A percentile compares a stretch with the other conserved stretches of the same genome.
These are phyloP conservation scores for Coptodon bakossiorum DNA, from an alignment of 2,113 vertebrate species.

Conservation along the genomic window DNA sequence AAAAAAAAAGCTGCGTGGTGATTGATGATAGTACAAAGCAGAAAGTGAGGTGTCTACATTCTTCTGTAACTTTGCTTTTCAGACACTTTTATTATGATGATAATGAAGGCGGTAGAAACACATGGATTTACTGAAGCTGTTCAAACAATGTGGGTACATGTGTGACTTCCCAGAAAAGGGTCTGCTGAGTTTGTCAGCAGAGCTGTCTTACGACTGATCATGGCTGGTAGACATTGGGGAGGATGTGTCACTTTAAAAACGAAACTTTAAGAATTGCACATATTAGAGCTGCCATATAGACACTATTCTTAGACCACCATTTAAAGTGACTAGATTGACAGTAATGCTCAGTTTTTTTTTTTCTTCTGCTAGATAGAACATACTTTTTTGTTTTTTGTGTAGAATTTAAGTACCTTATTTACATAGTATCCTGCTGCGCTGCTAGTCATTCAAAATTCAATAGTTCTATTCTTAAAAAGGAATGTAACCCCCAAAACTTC, in stretches of 20 bases:
- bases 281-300: background rate
- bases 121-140: constrained; percentile 34
- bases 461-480: background rate
- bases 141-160: constrained; percentile 26
- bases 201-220: constrained; percentile 22
- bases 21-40: constrained; percentile 70
- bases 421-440: background rate
- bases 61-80: constrained; percentile 57
- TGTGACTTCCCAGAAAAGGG: constrained; percentile 10
- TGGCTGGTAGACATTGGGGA: background rate
- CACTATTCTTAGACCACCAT: background rate
- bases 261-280: background rate
- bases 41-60: constrained; percentile 60
- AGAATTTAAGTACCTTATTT: background rate
- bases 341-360: background rate
- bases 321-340: background rate
- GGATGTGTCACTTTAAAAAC: background rate
- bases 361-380: background rate
- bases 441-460: background rate
- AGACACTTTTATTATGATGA: constrained; percentile 56
- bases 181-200: constrained; percentile 33
- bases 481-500: background rate
- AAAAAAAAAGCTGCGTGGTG: constrained; percentile 26
- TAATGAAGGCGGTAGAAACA: constrained; percentile 42
- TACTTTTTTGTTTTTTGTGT: background rate